Evolutionary conservation across 2,888 invertebrate genomes (phyloP).

Genomic region (Barypeithes pellucidus): DNA sequence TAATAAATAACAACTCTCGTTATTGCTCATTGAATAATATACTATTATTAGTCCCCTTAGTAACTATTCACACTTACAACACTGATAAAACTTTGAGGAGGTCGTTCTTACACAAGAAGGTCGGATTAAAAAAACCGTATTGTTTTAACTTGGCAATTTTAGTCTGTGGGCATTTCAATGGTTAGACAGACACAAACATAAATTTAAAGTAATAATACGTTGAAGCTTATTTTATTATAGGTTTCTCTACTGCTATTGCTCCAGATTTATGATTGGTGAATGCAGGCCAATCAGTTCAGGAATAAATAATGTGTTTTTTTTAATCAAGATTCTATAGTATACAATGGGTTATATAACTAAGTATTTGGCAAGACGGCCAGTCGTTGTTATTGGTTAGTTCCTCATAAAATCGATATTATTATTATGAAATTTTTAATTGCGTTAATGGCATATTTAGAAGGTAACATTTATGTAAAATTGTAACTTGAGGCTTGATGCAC

Average conservation of each 20-base stretch:
- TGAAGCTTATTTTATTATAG: neutral
- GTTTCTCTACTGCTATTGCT: neutral
- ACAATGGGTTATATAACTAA: slow-evolving; percentile 1
- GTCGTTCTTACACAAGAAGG: slow-evolving; percentile 23
- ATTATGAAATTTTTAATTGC: slow-evolving; percentile 1
- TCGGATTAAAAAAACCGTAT: slow-evolving; percentile 12
- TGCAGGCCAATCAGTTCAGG: slow-evolving; percentile 7
- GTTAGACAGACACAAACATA: slow-evolving; percentile 15
- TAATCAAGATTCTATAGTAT: neutral
- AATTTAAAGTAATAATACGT: slow-evolving; percentile 17
- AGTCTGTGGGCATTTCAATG: slow-evolving; percentile 15
- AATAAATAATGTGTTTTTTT: neutral
- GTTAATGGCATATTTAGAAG: no score
- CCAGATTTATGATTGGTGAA: slow-evolving; percentile 17
- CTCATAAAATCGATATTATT: neutral
- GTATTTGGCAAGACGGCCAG: neutral
- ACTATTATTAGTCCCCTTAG: slow-evolving; percentile 1
- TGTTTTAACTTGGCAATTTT: slow-evolving; percentile 19
- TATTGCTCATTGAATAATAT: no score
- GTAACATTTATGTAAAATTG: no score
- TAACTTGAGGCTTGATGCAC: no score
- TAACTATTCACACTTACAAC: slow-evolving; percentile 10
- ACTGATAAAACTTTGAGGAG: slow-evolving; percentile 4
- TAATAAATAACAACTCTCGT: neutral
- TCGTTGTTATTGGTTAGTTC: neutral